Conservation (phyloP, 53 echinoderm and acorn worm genomes). For the Pentamera pediparva region DNA sequence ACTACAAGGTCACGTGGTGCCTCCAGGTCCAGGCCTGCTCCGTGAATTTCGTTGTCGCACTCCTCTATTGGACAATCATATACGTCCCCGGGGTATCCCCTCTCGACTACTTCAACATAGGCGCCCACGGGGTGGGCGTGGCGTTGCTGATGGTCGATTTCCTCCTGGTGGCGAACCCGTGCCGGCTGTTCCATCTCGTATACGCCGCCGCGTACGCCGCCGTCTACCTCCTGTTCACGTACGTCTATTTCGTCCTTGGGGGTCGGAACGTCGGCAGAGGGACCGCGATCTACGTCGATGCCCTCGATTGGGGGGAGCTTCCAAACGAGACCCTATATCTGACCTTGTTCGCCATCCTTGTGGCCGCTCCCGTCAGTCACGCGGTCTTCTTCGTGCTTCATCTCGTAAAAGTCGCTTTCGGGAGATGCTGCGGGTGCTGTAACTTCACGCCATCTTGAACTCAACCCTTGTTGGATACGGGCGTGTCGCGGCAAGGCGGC, state of each 20-base stretch:
- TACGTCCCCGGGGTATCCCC: conserved; percentile 29
- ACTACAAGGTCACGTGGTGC: conserved; percentile 53
- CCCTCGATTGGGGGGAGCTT: conserved; percentile 51
- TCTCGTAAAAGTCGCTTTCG: conserved; percentile 36
- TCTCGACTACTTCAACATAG: conserved; percentile 45
- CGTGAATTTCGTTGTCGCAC: conserved; percentile 44
- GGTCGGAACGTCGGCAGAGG: conserved; percentile 44
- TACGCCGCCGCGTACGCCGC: conserved; percentile 39
- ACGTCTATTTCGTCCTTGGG: conserved; percentile 51
- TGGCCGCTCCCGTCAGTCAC: conserved; percentile 56
- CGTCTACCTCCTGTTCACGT: conserved; percentile 60
- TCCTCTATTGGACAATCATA: conserved; percentile 54
- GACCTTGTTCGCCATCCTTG: conserved; percentile 34
- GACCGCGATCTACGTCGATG: conserved; percentile 45
- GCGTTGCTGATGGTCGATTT: conserved; percentile 47
- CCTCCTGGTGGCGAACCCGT: conserved; percentile 54
- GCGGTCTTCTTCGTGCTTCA: conserved; percentile 50
- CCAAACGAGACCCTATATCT: conserved; percentile 8
- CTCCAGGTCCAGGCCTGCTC: conserved; percentile 48
- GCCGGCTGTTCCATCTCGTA: conserved; percentile 59
- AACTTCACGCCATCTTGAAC: too few species aligned
- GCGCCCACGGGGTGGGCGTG: conserved; percentile 63
- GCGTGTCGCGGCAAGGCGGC: too few species aligned
- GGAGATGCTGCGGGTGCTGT: conserved; percentile 30
- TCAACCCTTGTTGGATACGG: too few species aligned